Percentiles rank a stretch among this genome's conserved stretches.
Conservation (phyloP, 2,797 vertebrate genomes). For the Pempheris klunzingeri region DNA sequence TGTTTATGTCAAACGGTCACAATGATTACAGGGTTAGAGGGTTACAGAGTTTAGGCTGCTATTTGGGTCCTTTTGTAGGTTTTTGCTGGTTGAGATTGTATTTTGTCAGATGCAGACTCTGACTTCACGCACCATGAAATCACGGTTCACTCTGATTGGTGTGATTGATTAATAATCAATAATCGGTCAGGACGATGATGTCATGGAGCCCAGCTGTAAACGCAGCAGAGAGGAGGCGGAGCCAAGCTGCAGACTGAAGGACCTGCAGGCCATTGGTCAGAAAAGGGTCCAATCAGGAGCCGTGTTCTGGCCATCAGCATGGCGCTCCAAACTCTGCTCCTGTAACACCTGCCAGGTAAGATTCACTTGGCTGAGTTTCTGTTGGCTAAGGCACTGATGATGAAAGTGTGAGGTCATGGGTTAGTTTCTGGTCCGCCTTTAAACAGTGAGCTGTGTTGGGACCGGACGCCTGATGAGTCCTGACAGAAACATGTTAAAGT, state of each 20-base stretch:
- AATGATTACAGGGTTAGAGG: too few species aligned
- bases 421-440: not conserved
- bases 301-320: slow-evolving; percentile 92
- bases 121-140: too few species aligned
- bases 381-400: not conserved
- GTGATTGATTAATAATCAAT: not conserved
- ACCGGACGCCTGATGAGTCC: not conserved
- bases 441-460: too few species aligned
- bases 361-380: not conserved
- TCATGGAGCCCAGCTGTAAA: slow-evolving; percentile 68
- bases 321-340: slow-evolving; percentile 92
- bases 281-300: slow-evolving; percentile 83
- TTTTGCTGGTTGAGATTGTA: too few species aligned
- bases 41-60: too few species aligned
- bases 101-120: too few species aligned
- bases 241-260: slow-evolving; percentile 84
- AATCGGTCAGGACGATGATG: slow-evolving; percentile 59
- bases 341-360: slow-evolving; percentile 91
- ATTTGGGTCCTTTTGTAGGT: too few species aligned
- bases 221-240: slow-evolving; percentile 70
- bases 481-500: too few species aligned
- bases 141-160: not conserved
- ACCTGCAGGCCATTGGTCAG: slow-evolving; percentile 77
- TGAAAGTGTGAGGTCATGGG: not conserved
- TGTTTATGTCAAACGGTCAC: too few species aligned